Evolutionary conservation across 2,888 invertebrate genomes (phyloP), one percentile per base, ranked within the genome.

Genomic region (Meliscaeva auricollis): DNA sequence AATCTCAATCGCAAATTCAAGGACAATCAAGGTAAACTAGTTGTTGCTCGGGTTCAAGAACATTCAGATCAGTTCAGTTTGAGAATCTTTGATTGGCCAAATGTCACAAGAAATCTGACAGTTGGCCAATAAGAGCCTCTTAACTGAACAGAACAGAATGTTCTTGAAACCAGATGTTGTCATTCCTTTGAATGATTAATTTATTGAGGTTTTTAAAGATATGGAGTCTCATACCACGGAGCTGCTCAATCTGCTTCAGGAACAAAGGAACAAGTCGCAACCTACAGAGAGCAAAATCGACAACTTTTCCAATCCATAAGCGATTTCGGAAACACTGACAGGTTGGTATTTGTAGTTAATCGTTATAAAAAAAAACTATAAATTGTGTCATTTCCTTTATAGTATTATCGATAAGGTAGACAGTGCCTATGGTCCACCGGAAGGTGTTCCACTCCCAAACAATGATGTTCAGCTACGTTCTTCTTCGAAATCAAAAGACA

Each of bases 181-280:
- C 13, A 26, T 17, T 50, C 3, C 1, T 30, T n/a, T 8, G n/a
- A 30, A 52, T n/a, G 2, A 1, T 1, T 15, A 9, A 35, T 56
- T 35, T 7, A 3, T 2, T 35, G 20, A 7, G 0, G 20, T 13
- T 62, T 11, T 15, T 48, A 8, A 38, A 95, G 95, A 89, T 96
- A 95, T 89, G 96, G 96, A 22, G 95, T 96, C 44, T 94, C 95
- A 8, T 96, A 96, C 88, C 95, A 94, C 41, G 97, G 97, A 3
- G 96, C 96, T 0, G 96, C 97, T 3, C 97, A 97, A 91, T 95
- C 97, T 6, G 96, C 96, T 22, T 95, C 96, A 0, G 96, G 97
- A 88, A 92, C 94, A 35, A 94, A 94, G 88, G 94, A 94, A 89
- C 94, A 92, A 88, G 92, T 92, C 2, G 91, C 91, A 1, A 93